Conservation (phyloP, 1,140 invertebrate species). For the Eufriesea mexicana region DNA sequence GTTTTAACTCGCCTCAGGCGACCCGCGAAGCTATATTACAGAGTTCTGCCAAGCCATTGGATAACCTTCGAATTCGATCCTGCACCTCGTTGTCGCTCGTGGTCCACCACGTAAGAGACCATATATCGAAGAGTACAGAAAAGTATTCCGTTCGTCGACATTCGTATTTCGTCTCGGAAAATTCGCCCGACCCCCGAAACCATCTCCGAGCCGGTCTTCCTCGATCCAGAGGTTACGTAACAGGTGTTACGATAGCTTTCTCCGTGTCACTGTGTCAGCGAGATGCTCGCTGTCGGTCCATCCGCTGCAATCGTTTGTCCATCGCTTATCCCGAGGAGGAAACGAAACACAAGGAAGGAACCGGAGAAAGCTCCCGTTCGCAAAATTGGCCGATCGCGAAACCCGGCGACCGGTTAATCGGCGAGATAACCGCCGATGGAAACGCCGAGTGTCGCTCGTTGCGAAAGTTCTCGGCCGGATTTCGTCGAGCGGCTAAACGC, state of each 20-base stretch:
- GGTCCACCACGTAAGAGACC: too few relatives aligned
- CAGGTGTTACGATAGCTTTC: constrained; percentile 47
- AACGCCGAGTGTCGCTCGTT: background rate
- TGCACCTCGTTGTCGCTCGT: too few relatives aligned
- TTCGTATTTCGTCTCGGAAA: background rate
- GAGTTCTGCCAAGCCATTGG: too few relatives aligned
- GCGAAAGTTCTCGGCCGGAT: constrained; percentile 49
- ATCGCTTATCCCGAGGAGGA: background rate
- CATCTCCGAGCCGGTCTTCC: background rate
- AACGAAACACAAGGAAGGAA: background rate
- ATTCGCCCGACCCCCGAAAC: background rate
- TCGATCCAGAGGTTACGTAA: constrained; percentile 24
- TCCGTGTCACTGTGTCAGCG: constrained; percentile 37
- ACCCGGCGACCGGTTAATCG: background rate
- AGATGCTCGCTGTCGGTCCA: background rate
- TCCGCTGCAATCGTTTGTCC: background rate
- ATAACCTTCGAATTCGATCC: too few relatives aligned
- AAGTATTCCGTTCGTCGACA: background rate
- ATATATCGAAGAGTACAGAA: too few relatives aligned
- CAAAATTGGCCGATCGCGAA: background rate
- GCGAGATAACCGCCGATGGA: background rate
- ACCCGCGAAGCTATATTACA: too few relatives aligned
- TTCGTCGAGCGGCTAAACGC: background rate
- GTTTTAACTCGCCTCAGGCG: too few relatives aligned
- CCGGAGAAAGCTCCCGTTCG: constrained; percentile 45